Evolutionary conservation across 1,140 invertebrate species (phyloP), one percentile per base, ranked within the genome.

Genomic region (Trialeurodes vaporariorum): DNA sequence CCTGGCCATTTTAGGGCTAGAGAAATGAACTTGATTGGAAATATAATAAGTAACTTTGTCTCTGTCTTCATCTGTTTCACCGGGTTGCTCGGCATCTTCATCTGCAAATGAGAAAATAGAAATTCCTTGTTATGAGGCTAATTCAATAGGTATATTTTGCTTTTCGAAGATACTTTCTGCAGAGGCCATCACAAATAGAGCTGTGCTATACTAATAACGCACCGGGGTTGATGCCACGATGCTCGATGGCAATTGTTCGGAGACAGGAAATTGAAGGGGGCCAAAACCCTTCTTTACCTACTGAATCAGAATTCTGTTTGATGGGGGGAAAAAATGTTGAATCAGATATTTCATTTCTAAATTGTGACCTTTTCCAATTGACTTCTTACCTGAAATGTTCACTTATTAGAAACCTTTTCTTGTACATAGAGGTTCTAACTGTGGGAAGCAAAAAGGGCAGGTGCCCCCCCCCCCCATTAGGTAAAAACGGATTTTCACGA

Each of bases 21-120:
- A 87, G 75, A 94, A 98, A 75, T 91, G 87, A 58, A 97, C 94
- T 79, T 94, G 93, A 80, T 92, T 93, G 66, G 90, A 90, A 70
- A 98, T 88, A 72, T 85, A 85, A 77, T 95, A 96, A 22, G 84
- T 82, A 59, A 89, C 84, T 73, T 85, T 85, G 76, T 94, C 91
- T 76, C 91, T 92, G 72, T 94, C 92, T 72, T 95, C 93, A 74
- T 94, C 93, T n/a, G 84, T 85, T 77, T 92, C 91, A 12, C 82
- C 90, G 21, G 83, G 84, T 75, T 88, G 86, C 75, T 91, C 90
- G 72, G 82, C 86, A 73, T 94, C 93, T 81, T 95, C 92, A 79
- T 92, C 90, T 93, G 73, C 64, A 78, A 73, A 61, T 66, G 25
- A 62, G 27, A 40, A 64, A 62, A 65, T 62, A 26, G 25, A 61